These are phyloP conservation scores for Peromyscus attwateri DNA, from an alignment of 2,797 vertebrate genomes.

Conservation along the genomic window DNA sequence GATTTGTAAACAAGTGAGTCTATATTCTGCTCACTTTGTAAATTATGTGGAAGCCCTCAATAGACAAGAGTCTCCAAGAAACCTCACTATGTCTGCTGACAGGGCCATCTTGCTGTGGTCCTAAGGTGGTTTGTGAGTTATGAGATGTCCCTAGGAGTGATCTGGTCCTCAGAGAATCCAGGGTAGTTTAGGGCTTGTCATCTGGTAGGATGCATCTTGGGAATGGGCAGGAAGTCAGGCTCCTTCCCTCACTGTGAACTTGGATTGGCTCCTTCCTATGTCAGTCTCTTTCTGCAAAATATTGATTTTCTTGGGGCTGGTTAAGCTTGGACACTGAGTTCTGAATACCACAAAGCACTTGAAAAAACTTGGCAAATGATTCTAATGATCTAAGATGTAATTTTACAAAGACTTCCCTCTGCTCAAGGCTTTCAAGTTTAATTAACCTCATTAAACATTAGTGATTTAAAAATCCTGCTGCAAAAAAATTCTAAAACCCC, in stretches of 20 bases:
- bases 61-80: conserved; percentile 22
- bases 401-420: neutral
- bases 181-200: neutral
- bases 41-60: neutral
- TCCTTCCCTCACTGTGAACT: neutral
- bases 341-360: neutral
- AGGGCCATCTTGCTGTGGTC: neutral
- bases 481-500: conserved; percentile 36
- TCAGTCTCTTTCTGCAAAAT: neutral
- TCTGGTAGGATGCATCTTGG: neutral
- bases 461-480: conserved; percentile 42
- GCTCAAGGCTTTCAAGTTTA: conserved; percentile 20
- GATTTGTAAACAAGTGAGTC: conserved; percentile 67
- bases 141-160: neutral
- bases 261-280: neutral
- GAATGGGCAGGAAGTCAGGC: neutral
- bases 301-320: neutral
- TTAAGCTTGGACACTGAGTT: neutral
- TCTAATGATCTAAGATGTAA: conserved; percentile 1
- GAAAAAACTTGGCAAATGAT: conserved; percentile 15
- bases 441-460: conserved; percentile 60
- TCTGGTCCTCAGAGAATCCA: neutral
- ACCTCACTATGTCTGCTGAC: neutral
- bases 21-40: conserved; percentile 19
- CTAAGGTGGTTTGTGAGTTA: neutral